A percentile compares a stretch with the other conserved stretches of the same genome.
Conservation (phyloP, 2,888 invertebrate genomes). For the Branchinecta sandiegonensis region DNA sequence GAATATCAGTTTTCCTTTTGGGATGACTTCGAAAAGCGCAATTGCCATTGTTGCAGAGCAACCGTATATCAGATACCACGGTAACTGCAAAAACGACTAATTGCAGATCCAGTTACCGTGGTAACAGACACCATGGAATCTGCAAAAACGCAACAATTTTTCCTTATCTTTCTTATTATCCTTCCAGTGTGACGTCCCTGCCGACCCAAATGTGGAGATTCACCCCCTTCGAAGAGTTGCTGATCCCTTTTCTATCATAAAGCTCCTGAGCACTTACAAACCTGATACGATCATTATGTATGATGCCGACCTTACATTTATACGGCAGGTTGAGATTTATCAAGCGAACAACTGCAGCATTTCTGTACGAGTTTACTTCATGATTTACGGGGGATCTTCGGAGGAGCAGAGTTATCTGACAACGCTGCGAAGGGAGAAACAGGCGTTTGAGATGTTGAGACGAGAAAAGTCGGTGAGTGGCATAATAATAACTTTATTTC, state of each 20-base stretch:
- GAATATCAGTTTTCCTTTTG: too few species aligned
- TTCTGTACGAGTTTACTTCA: constrained; percentile 61
- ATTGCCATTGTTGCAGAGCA: too few species aligned
- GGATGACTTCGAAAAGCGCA: too few species aligned
- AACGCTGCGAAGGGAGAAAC: constrained; percentile 73
- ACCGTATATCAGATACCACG: too few species aligned
- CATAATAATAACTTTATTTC: background rate
- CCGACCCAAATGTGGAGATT: constrained; percentile 42
- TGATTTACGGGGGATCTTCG: constrained; percentile 79
- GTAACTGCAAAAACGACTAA: too few species aligned
- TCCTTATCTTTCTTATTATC: too few species aligned
- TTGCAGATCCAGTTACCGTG: too few species aligned
- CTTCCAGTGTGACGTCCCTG: too few species aligned
- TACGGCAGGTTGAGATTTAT: constrained; percentile 72
- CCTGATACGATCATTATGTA: constrained; percentile 81
- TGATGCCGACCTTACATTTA: constrained; percentile 68
- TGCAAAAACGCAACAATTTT: too few species aligned
- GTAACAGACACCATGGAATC: too few species aligned
- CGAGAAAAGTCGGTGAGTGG: constrained; percentile 68
- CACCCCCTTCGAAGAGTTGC: constrained; percentile 57
- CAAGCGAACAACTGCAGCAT: constrained; percentile 41
- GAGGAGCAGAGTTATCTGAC: constrained; percentile 95
- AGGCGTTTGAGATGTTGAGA: constrained; percentile 83
- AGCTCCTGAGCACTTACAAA: constrained; percentile 43
- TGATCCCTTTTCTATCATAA: constrained; percentile 52